Conservation (phyloP, 2,113 vertebrate species). For the Anguilla japonica region DNA sequence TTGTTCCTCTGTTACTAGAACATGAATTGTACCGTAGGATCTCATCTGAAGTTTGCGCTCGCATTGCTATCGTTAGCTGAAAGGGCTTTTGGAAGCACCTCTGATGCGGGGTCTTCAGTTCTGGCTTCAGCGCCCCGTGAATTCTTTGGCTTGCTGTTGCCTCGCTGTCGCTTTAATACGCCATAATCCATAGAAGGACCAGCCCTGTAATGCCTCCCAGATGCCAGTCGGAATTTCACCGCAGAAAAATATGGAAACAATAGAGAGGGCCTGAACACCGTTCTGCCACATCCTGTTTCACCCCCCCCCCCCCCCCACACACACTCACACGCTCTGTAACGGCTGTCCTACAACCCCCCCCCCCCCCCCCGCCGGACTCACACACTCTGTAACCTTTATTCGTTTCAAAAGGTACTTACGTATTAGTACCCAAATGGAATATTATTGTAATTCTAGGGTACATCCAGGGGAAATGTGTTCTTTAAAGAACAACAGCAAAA, state of each 20-base stretch:
- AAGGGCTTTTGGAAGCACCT: conserved; percentile 20
- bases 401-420: too few species aligned
- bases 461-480: too few species aligned
- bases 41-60: not conserved
- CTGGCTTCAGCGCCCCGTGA: conserved; percentile 38
- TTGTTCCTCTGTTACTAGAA: not conserved
- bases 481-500: too few species aligned
- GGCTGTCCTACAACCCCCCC: not conserved
- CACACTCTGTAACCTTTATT: too few species aligned
- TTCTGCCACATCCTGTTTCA: conserved; percentile 37
- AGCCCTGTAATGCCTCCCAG: conserved; percentile 57
- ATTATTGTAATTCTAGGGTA: too few species aligned
- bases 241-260: conserved; percentile 56
- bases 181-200: conserved; percentile 50
- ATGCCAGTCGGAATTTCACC: conserved; percentile 54
- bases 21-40: not conserved
- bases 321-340: conserved; percentile 36
- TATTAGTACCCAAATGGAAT: too few species aligned
- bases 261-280: conserved; percentile 43
- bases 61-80: not conserved
- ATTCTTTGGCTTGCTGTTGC: conserved; percentile 42
- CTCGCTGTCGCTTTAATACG: conserved; percentile 49
- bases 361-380: too few species aligned
- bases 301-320: too few species aligned
- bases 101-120: conserved; percentile 43